phyloP scores from a whole-genome alignment of 2,797 vertebrate genomes.

The Jordanella pulchra region DNA sequence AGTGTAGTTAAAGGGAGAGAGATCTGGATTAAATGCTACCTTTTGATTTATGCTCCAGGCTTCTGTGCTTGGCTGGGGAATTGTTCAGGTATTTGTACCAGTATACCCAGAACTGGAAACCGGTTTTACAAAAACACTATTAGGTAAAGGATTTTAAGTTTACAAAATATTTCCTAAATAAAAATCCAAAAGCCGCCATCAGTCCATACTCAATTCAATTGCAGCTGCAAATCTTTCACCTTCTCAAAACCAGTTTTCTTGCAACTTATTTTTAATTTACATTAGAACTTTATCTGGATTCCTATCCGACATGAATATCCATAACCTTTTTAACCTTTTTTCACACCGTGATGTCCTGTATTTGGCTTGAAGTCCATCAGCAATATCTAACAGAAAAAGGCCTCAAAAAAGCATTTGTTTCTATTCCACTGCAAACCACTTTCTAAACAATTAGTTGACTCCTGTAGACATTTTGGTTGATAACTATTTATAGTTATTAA shows the following conservation, averaged over 20 bases:
- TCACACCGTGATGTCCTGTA: background rate
- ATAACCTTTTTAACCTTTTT: background rate
- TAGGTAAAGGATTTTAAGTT: background rate
- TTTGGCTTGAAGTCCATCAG: background rate
- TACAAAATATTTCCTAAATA: background rate
- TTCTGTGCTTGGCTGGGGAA: conserved; percentile 25
- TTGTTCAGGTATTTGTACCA: conserved; percentile 5
- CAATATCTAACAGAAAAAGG: background rate
- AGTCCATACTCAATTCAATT: background rate
- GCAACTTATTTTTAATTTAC: background rate
- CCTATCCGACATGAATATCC: background rate
- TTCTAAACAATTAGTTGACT: background rate
- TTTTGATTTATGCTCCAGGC: conserved; percentile 54
- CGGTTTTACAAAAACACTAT: conserved; percentile 24
- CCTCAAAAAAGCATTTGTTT: background rate
- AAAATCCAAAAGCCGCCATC: background rate
- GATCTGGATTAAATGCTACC: conserved; percentile 57
- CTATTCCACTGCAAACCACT: background rate
- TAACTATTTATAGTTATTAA: background rate
- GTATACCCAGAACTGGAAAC: conserved; percentile 21
- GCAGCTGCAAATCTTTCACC: background rate
- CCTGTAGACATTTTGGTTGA: background rate
- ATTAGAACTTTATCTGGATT: background rate
- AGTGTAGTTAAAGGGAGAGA: conserved; percentile 40
- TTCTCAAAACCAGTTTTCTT: background rate